These are phyloP conservation scores for Todus mexicanus DNA, from an alignment of 2,797 vertebrate genomes.

Conservation along the genomic window DNA sequence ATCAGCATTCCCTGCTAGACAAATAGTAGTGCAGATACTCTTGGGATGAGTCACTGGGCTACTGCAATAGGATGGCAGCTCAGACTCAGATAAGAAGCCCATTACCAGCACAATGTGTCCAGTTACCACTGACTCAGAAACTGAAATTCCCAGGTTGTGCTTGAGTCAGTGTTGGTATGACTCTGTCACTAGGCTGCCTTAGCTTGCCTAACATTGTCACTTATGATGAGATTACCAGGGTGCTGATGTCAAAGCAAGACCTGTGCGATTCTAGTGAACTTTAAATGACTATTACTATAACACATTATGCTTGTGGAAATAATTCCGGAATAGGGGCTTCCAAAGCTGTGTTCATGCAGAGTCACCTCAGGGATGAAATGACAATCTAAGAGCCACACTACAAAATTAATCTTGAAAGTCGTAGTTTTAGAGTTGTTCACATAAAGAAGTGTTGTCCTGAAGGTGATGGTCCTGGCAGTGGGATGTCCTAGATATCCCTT, in stretches of 20 bases:
- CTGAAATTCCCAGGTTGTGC: neutral
- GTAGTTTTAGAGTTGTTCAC: neutral
- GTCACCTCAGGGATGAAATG: neutral
- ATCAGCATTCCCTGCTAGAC: slow-evolving; percentile 3
- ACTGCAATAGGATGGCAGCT: neutral
- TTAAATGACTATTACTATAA: neutral
- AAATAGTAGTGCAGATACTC: neutral
- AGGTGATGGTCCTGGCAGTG: neutral
- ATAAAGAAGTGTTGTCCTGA: neutral
- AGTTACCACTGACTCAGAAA: slow-evolving; percentile 28
- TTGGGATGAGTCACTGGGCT: slow-evolving; percentile 32
- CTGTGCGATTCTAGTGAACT: neutral
- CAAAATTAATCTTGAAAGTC: neutral
- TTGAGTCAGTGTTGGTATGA: neutral
- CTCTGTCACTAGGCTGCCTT: neutral
- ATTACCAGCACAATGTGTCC: neutral
- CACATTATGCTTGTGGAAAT: neutral
- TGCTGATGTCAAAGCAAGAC: neutral
- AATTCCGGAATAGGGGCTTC: neutral
- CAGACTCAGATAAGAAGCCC: neutral
- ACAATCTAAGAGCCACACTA: neutral
- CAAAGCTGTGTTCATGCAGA: neutral
- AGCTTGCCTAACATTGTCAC: neutral
- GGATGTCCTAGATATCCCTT: neutral
- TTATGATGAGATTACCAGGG: neutral